These are phyloP conservation scores for Bellardia pandia DNA, from an alignment of 2,888 invertebrate species.

Conservation along the genomic window DNA sequence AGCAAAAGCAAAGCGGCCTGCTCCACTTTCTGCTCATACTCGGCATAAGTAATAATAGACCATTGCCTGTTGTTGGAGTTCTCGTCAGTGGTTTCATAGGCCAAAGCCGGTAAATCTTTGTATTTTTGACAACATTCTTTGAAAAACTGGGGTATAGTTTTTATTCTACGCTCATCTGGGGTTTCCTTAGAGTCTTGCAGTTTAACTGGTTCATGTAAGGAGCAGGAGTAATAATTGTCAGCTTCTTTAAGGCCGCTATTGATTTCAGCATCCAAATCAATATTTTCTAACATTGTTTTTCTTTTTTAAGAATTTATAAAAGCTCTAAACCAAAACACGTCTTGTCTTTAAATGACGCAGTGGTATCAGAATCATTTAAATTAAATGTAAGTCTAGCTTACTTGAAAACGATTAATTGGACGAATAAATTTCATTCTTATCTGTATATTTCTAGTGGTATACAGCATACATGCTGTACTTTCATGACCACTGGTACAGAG, in stretches of 20 bases:
- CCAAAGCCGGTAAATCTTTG: slow-evolving; percentile 88
- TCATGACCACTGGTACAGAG: no score
- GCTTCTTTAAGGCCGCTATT: slow-evolving; percentile 85
- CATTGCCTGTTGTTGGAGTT: slow-evolving; percentile 80
- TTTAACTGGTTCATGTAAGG: slow-evolving; percentile 87
- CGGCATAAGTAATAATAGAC: slow-evolving; percentile 88
- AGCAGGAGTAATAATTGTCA: slow-evolving; percentile 85
- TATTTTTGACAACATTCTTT: slow-evolving; percentile 86
- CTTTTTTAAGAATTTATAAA: background rate
- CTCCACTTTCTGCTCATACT: slow-evolving; percentile 89
- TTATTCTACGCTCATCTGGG: slow-evolving; percentile 85
- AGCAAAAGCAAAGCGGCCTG: slow-evolving; percentile 92
- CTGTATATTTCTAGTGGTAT: background rate
- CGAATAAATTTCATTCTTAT: no score
- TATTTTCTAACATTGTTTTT: slow-evolving; percentile 11
- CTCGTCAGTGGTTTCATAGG: slow-evolving; percentile 84
- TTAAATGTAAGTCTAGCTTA: no score
- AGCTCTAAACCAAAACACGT: background rate
- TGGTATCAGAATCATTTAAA: background rate
- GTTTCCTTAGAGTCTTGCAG: slow-evolving; percentile 85
- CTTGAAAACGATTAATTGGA: no score
- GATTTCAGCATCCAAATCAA: background rate
- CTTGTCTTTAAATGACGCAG: background rate
- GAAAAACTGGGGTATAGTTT: slow-evolving; percentile 90
- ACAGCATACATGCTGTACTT: no score